Evolutionary conservation across 1,140 invertebrate genomes (phyloP), one percentile per base, ranked within the genome.

Genomic region (Potamilus streckersoni): DNA sequence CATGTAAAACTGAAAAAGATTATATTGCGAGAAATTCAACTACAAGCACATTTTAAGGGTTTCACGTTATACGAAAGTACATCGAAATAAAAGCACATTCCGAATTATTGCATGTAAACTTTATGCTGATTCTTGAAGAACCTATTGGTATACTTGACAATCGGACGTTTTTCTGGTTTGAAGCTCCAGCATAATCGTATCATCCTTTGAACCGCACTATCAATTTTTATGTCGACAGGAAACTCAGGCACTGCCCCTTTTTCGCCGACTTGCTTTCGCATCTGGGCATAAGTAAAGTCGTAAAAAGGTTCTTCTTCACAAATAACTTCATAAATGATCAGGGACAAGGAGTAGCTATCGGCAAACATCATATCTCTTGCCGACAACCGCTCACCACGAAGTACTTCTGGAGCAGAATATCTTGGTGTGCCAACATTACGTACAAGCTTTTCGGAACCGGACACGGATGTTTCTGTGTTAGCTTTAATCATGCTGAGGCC

Each of bases 391-490:
- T 82, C 81, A 1, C 81, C 81, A 12, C 79, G 71, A 6, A 82
- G 69, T 23, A 76, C 62, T 70, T 82, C 81, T 17, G 81, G 81
- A 4, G 81, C 67, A 19, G 81, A 82, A 38, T 82, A 82, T 2
- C 79, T 76, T 57, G 81, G 79, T 16, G 76, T 82, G n/a, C 78
- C 78, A 23, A 65, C 57, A 60, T 82, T 75, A 6, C 58, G 72
- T 13, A 65, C 71, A 19, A 58, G 15, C 62, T 72, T 23, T 11
- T 17, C 14, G 15, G 55, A 38, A 59, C 31, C 49, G 0, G 56
- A 38, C 11, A 70, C 58, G 11, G 57, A 61, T 2, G 72, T 58
- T 27, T 80, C 79, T 1, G 72, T 59, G 58, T 71, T 62, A 19
- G 57, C 59, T 58, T 74, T 80, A 64, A 77, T 77, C 73, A 79